Evolutionary conservation across 2,797 vertebrate genomes (phyloP).

Genomic region (Carduelis carduelis): DNA sequence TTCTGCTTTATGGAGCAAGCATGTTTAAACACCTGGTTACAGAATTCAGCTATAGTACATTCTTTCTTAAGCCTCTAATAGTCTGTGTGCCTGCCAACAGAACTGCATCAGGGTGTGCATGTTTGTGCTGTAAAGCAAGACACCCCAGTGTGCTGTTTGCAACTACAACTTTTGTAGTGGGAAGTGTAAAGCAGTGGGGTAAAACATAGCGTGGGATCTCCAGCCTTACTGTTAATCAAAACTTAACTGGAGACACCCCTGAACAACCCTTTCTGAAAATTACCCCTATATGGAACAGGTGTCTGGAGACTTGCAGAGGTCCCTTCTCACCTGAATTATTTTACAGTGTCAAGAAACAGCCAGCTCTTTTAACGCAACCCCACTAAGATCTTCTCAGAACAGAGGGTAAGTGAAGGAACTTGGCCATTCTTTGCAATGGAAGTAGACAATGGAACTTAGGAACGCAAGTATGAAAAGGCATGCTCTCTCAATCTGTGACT

Average conservation of each 20-base stretch:
- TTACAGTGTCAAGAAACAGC: not conserved
- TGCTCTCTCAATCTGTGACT: not conserved
- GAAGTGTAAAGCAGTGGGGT: not conserved
- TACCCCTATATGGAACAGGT: not conserved
- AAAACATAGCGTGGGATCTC: not conserved
- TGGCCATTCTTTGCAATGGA: not conserved
- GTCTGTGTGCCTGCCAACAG: not conserved
- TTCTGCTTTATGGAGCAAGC: not conserved
- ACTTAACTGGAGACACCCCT: not conserved
- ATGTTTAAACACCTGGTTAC: not conserved
- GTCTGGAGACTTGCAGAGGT: not conserved
- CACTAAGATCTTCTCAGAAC: not conserved
- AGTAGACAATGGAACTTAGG: fast-evolving
- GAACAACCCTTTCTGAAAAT: not conserved
- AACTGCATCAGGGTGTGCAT: not conserved
- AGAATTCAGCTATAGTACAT: not conserved
- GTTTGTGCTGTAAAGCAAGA: not conserved
- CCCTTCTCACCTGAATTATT: not conserved
- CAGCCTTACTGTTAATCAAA: not conserved
- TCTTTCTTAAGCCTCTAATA: not conserved
- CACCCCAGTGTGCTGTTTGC: not conserved
- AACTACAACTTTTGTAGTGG: not conserved
- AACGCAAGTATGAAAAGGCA: not conserved
- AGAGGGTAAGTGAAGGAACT: not conserved
- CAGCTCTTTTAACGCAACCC: not conserved